Conservation (phyloP, 1,140 invertebrate species). For the Cylas formicarius region DNA sequence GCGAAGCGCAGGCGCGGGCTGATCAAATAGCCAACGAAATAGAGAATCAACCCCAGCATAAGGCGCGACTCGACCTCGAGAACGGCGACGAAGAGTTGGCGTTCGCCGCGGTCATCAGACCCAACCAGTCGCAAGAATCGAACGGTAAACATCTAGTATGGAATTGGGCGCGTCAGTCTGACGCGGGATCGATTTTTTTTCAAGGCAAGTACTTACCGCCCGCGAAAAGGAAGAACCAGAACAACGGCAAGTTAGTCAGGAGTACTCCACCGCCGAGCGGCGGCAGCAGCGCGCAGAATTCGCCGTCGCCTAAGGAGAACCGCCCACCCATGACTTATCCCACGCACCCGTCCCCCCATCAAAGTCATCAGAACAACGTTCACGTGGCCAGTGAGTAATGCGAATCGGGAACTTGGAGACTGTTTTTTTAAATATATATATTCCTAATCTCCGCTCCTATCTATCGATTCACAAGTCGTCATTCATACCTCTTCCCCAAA, state of each 20-base stretch:
- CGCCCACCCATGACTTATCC: constrained; percentile 22
- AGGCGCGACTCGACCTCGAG: constrained; percentile 74
- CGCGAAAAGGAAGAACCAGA: constrained; percentile 63
- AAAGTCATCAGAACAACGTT: constrained; percentile 13
- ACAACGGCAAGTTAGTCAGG: constrained; percentile 48
- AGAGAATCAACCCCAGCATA: constrained; percentile 73
- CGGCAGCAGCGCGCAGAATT: constrained; percentile 23
- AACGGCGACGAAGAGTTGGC: constrained; percentile 87
- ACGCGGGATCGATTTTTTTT: constrained; percentile 1
- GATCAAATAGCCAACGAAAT: constrained; percentile 80
- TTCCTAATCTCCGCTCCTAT: no score
- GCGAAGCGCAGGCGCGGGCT: constrained; percentile 74
- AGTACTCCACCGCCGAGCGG: constrained; percentile 47
- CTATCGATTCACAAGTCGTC: no score
- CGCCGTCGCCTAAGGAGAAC: constrained; percentile 30
- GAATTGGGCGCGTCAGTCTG: background rate
- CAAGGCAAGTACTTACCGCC: constrained; percentile 71
- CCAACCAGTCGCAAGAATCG: constrained; percentile 24
- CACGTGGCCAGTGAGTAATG: constrained; percentile 14
- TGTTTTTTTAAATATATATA: no score
- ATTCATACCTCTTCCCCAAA: no score
- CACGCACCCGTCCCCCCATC: constrained; percentile 16
- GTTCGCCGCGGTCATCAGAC: constrained; percentile 66
- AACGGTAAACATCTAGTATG: constrained; percentile 16
- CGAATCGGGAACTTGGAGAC: no score